Evolutionary conservation across 2,888 invertebrate genomes (phyloP), one percentile per base, ranked within the genome.

Genomic region (Melangyna quadrimaculata): DNA sequence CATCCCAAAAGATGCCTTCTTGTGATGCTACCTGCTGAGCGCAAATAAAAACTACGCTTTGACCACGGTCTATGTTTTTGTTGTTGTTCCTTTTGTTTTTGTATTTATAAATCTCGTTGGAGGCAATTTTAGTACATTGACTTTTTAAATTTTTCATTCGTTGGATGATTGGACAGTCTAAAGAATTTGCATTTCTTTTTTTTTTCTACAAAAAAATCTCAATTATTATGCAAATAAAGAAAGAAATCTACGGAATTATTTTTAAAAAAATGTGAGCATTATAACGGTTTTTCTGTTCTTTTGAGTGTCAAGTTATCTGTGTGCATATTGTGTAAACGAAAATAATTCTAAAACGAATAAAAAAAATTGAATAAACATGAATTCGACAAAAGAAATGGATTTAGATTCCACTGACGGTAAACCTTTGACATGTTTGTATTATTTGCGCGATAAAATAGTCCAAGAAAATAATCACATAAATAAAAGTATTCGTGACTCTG

Each of bases 71-170:
- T 45, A 35, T 35, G 24, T 59, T 63, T 17, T 19, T 32, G 3
- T 45, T 61, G 22, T 61, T 61, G 4, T 27, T 61, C 1, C 27
- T 61, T 27, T 40, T n/a, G n/a, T n/a, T 43, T 67, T 32, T 55
- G 51, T 78, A 71, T 63, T 24, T 61, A 57, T 61, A 35, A 35
- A 70, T 70, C 48, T 73, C 35, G 69, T 89, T 88, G 87, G 88
- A 88, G 88, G 89, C 88, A 88, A 89, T 88, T 88, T 78, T 88
- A 89, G 89, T 89, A 87, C 89, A 88, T 89, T 89, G 89, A 89
- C 89, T 89, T 86, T 74, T 78, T 10, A 73, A 84, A 59, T 86
- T 77, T 63, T 70, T 73, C 57, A 45, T 78, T 82, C 72, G 27
- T 10, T 69, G 63, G 55, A 55, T 48, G 48, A 67, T 43, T 78